Evolutionary conservation across 1,140 invertebrate species (phyloP).

Genomic region (Temnothorax longispinosus): DNA sequence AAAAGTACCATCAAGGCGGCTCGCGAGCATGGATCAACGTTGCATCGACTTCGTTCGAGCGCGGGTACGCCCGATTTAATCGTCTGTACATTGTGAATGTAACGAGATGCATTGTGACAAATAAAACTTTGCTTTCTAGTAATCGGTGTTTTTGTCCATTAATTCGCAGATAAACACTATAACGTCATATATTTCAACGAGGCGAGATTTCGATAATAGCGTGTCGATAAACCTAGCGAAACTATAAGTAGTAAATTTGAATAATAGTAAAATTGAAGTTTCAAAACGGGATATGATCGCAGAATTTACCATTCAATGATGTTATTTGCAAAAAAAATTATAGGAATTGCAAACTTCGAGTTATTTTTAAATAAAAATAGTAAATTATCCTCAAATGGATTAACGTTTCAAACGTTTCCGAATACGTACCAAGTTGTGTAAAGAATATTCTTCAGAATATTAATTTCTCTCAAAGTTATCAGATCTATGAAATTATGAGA

Average conservation of each 20-base stretch:
- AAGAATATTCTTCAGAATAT: neutral
- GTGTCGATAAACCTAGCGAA: neutral
- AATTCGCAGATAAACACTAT: neutral
- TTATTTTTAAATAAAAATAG: neutral
- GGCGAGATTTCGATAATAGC: neutral
- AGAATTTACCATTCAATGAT: conserved; percentile 1
- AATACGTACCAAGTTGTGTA: neutral
- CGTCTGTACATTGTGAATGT: conserved; percentile 18
- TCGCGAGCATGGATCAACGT: neutral
- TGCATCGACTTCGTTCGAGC: neutral
- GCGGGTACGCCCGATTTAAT: neutral
- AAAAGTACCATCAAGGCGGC: neutral
- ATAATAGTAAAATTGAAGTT: neutral
- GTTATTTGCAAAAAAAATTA: neutral
- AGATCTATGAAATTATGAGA: neutral
- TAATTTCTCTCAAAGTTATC: neutral
- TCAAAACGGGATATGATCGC: neutral
- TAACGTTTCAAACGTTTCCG: neutral
- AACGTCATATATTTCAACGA: neutral
- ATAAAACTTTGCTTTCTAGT: conserved; percentile 56
- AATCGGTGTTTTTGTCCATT: neutral
- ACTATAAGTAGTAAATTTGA: neutral
- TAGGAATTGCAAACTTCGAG: neutral
- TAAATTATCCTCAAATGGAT: neutral
- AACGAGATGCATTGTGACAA: conserved; percentile 2